Base-by-base conservation (phyloP, 2,888 invertebrate species). In the Pterobdella sp. region DNA sequence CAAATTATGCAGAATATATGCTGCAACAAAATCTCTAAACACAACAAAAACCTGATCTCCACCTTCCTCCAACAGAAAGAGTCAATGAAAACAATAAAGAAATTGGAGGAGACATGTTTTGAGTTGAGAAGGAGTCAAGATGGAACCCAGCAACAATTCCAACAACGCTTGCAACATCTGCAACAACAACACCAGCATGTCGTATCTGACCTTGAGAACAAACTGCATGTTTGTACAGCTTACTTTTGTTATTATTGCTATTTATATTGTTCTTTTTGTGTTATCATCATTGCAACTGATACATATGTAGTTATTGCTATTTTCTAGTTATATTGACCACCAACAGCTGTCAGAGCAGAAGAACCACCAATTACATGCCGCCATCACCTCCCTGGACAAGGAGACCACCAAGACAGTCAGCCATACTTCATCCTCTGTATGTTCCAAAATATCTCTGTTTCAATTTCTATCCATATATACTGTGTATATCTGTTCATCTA, bases 131-230 rank as follows among this genome's bases (percentile, higher is more conserved):
- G 60, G n/a, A 26, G 35, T 1, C 1, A 56, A 36, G 63, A 71
- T 60, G 31, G 63, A 56, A 29, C 29, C 26, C 56, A 63, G 7
- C 60, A 35, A 36, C 52, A 71, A 22, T 31, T 35, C 22, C 63
- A 71, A 56, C 71, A 71, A 56, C 52, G 36, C 0, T 63, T 35
- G 32, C 71, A 71, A 29, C 69, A 56, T n/a, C 52, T 69, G n/a
- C 60, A 71, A 52, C 35, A 49, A 56, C 71, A 71, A 63, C 26
- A 52, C 35, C 69, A 69, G 56, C 56, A n/a, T 7, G n/a, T 32
- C 35, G n/a, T 71, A n/a, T 7, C 60, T n/a, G 63, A 71, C 4
- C 29, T 63, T 60, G 56, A 71, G 34, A 60, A 71, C 32, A 52
- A 71, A 52, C 71, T 63, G n/a, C 36, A n/a, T 14, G 52, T 18